Percentiles rank a stretch among this genome's conserved stretches.
Evolutionary conservation across 2,797 vertebrate species (phyloP).

Genomic region (Rallus crepitans): DNA sequence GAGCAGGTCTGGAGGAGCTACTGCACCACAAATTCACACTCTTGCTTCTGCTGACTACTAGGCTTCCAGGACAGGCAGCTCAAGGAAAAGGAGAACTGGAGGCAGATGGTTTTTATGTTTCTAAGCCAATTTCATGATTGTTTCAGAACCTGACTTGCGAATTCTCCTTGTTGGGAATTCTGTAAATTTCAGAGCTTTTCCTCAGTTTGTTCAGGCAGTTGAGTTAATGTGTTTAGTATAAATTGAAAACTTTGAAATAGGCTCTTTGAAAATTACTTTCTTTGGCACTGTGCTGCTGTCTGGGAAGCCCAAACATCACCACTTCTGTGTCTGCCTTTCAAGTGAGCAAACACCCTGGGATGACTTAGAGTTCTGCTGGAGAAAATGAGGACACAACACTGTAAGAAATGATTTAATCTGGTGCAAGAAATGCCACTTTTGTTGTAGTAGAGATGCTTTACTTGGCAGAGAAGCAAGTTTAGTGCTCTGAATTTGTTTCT

Average conservation of each 20-base stretch:
- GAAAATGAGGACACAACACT: background rate
- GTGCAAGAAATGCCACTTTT: background rate
- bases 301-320: background rate
- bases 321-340: background rate
- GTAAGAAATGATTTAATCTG: background rate
- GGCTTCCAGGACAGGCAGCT: background rate
- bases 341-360: background rate
- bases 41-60: background rate
- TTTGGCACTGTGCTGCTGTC: background rate
- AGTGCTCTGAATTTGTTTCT: background rate
- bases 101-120: background rate
- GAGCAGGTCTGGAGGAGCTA: background rate
- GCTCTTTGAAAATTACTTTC: background rate
- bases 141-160: background rate
- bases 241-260: background rate
- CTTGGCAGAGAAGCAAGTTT: background rate
- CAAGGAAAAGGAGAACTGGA: background rate
- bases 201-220: background rate
- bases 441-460: background rate
- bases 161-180: background rate
- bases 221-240: background rate
- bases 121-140: background rate
- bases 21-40: background rate
- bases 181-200: background rate
- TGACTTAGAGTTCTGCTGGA: background rate